Percentiles rank a stretch among this genome's conserved stretches.
Evolutionary conservation across 1,140 invertebrate species (phyloP).

Genomic region (Monochamus saltuarius): DNA sequence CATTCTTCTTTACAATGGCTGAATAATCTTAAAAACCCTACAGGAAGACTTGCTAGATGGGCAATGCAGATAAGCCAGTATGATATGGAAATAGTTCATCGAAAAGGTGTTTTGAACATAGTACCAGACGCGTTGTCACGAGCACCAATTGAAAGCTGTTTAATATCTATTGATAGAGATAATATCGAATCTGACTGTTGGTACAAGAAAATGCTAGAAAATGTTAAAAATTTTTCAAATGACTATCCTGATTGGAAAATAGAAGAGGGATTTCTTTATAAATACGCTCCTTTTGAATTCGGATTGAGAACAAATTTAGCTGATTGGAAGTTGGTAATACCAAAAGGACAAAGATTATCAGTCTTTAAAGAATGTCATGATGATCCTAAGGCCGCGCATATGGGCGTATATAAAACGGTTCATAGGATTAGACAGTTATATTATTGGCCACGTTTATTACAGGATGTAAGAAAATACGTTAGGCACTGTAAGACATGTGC

Average conservation of each 20-base stretch:
- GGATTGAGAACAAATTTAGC: no score
- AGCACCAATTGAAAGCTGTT: not conserved
- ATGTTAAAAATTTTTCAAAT: not conserved
- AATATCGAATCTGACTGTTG: not conserved
- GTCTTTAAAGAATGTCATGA: no score
- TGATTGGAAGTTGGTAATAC: no score
- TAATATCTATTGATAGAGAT: conserved; percentile 7
- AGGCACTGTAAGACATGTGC: no score
- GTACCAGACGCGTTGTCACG: conserved; percentile 12
- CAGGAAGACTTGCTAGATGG: conserved; percentile 33
- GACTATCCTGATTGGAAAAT: conserved; percentile 22
- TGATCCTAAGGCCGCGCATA: no score
- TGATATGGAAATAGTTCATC: not conserved
- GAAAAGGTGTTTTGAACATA: conserved; percentile 6
- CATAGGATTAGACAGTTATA: no score
- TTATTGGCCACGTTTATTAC: no score
- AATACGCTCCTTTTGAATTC: no score
- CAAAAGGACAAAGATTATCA: no score
- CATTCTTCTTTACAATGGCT: conserved; percentile 15
- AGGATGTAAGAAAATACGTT: no score
- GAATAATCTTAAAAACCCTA: conserved; percentile 17
- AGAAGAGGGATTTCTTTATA: not conserved
- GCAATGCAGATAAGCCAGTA: conserved; percentile 10
- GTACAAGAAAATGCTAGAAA: not conserved
- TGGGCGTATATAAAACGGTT: no score